Evolutionary conservation across 92 coral and sea anemone genomes (phyloP).

Genomic region (Porites divaricata): DNA sequence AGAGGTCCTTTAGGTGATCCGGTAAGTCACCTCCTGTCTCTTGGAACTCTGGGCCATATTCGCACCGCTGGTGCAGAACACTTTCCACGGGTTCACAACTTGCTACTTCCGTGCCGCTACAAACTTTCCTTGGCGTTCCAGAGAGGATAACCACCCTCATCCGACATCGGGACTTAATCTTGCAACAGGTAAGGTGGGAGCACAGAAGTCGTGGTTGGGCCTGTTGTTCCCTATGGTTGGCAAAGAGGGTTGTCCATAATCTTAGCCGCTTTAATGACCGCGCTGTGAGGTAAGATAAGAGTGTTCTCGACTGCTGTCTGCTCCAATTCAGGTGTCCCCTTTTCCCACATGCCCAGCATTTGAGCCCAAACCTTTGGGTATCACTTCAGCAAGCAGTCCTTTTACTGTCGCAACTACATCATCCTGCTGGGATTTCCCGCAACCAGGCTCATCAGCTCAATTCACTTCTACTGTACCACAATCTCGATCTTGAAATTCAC

Average conservation of each 20-base stretch:
- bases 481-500: neutral
- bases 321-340: constrained; percentile 28
- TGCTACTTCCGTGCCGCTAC: constrained; percentile 31
- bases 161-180: constrained; percentile 29
- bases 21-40: constrained; percentile 2
- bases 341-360: constrained; percentile 46
- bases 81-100: constrained; percentile 56
- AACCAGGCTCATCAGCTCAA: neutral
- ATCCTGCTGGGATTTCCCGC: constrained; percentile 1
- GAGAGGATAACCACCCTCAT: constrained; percentile 52
- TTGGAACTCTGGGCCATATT: too few species aligned
- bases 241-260: constrained; percentile 5
- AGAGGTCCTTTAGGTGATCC: constrained; percentile 33
- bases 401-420: constrained; percentile 1
- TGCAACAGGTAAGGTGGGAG: constrained; percentile 37
- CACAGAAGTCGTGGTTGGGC: constrained; percentile 7
- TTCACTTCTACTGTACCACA: constrained; percentile 1
- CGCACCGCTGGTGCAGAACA: neutral
- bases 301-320: constrained; percentile 30
- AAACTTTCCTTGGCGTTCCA: neutral
- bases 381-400: constrained; percentile 9
- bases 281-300: constrained; percentile 38
- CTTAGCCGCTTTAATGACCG: constrained; percentile 45
- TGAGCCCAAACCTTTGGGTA: neutral
- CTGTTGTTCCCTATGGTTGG: neutral